Base-by-base conservation (phyloP, 2,113 vertebrate genomes). In the Sialia sialis region DNA sequence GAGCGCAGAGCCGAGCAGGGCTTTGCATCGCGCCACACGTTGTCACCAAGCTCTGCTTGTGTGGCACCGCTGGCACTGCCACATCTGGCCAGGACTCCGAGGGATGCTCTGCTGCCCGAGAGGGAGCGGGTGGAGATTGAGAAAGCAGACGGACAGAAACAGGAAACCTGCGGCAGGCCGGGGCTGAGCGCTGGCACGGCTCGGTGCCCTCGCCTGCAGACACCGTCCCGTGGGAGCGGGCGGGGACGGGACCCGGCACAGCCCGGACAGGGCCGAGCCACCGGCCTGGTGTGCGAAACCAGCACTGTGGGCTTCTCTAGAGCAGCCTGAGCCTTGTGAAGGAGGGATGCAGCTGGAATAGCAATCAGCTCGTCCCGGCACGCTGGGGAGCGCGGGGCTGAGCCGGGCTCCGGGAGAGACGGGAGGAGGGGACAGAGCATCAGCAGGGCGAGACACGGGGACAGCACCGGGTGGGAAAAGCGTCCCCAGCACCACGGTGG, bases 1-100 rank as follows among this genome's bases (percentile, higher is more conserved):
- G 22, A 19, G 3, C 8, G 25, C 10, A 1, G 3, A 15, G 44
- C 13, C 1, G 2, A 0, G 5, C 0, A 3, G 55, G 55, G 70
- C 10, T 91, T 25, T 25, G 62, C 30, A 3, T 4, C 3, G 0
- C 62, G 43, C 51, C 77, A 7, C 55, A 5, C 2, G 0, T 1
- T 3, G 38, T 43, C 49, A 38, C 63, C 82, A 2, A 1, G 41
- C 29, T 30, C 41, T 30, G 49, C 70, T 8, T 0, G 41, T 3
- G 7, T 23, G 52, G 52, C 59, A 10, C 25, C 1, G 4, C 68
- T 27, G 78, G 58, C 36, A 36, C 5, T 4, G 64, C 54, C 63
- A 7, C 49, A 11, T 10, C 26, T 4, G 3, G 30, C 0, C 0
- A 11, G 34, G 15, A 17, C 51, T 2, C 34, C 7, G 41, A 7